Evolutionary conservation across 2,888 invertebrate genomes (phyloP), one percentile per base, ranked within the genome.

Genomic region (Arctia plantaginis): DNA sequence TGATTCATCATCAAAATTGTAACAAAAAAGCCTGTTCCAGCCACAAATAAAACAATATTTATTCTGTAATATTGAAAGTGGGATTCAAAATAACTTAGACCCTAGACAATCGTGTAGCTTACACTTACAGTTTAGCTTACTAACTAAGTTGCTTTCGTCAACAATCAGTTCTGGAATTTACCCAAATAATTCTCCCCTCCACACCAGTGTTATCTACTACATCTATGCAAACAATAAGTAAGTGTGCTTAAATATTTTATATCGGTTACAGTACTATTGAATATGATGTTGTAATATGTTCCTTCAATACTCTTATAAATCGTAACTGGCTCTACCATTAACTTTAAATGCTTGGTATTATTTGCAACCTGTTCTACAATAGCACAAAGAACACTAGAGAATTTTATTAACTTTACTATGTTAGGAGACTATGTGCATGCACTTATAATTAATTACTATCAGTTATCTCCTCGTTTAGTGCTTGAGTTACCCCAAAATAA

Each of bases 81-180:
- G 86, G 83, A 87, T 87, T 87, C 80, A 81, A 87, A 87, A 85
- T 83, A 86, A 87, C 81, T 88, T 87, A 62, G 85, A 87, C 82
- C 83, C 71, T 84, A 87, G 85, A 84, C 79, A 86, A 80, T 82
- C 81, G 82, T 86, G 89, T 88, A 87, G 88, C 90, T 92, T 94
- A 94, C 86, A 89, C 85, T 91, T 90, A 92, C 83, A 87, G 86
- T 92, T 93, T 93, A 87, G 85, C 93, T 93, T 94, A 94, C 80
- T 88, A 80, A 88, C 93, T 94, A 93, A 51, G 83, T 85, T 79
- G 86, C 89, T 91, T 92, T 88, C 85, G 81, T 90, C 90, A 92
- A 92, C 89, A 91, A 89, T 94, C 94, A 94, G 93, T 94, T 92
- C 93, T 90, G 90, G 91, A 91, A 88, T 88, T 89, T 88, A 90